These are phyloP conservation scores for Lapara coniferarum DNA, from an alignment of 2,888 invertebrate genomes.

Conservation along the genomic window DNA sequence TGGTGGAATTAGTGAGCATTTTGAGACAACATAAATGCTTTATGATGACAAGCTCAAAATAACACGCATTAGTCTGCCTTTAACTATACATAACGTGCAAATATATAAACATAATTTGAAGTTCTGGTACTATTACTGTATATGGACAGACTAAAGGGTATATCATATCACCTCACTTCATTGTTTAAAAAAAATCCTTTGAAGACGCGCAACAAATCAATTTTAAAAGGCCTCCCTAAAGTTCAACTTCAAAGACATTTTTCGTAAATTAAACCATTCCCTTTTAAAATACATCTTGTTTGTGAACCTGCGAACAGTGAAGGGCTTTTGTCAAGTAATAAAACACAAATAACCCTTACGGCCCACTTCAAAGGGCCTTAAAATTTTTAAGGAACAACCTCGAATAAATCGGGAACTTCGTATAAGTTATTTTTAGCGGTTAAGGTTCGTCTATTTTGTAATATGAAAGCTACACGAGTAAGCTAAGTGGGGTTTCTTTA, in stretches of 20 bases:
- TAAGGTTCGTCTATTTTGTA: not conserved
- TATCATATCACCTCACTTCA: too few species aligned
- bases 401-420: slow-evolving; percentile 11
- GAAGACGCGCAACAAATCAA: too few species aligned
- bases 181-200: too few species aligned
- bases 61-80: not conserved
- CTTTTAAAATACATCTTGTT: slow-evolving; percentile 2
- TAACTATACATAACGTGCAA: too few species aligned
- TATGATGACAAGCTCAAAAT: not conserved
- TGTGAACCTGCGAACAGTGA: not conserved
- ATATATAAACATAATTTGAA: too few species aligned
- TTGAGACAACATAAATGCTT: too few species aligned
- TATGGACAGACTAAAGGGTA: too few species aligned
- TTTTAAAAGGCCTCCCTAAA: not conserved
- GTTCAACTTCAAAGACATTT: not conserved
- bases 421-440: slow-evolving; percentile 4
- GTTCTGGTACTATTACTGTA: too few species aligned
- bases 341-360: slow-evolving; percentile 18
- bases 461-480: not conserved
- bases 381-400: slow-evolving; percentile 19
- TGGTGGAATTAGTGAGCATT: too few species aligned
- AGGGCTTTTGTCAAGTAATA: slow-evolving; percentile 25
- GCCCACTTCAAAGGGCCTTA: slow-evolving; percentile 12
- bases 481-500: too few species aligned
- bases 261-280: not conserved